Conservation (phyloP, 2,113 vertebrate genomes). For the Caranx melampygus region DNA sequence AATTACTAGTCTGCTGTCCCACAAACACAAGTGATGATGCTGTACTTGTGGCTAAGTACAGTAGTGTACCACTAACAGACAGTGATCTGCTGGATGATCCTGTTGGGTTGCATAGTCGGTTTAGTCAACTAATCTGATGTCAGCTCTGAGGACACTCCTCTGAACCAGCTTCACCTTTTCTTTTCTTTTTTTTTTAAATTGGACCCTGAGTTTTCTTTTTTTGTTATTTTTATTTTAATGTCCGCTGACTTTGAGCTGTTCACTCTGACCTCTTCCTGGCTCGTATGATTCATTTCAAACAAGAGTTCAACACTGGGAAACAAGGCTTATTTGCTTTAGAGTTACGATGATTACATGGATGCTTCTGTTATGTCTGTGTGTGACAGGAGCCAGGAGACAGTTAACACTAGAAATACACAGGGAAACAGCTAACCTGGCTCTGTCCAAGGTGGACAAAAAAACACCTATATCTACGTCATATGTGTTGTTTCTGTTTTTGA, state of each 20-base stretch:
- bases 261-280: slow-evolving; percentile 1
- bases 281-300: background rate
- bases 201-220: slow-evolving; percentile 53
- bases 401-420: too few relatives aligned
- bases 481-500: background rate
- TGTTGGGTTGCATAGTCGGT: slow-evolving; percentile 67
- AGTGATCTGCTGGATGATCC: slow-evolving; percentile 40
- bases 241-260: slow-evolving; percentile 11
- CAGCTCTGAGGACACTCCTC: slow-evolving; percentile 20
- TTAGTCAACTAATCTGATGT: slow-evolving; percentile 24
- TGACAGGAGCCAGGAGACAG: background rate
- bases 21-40: background rate
- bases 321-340: background rate
- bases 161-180: slow-evolving; percentile 41
- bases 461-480: too few relatives aligned
- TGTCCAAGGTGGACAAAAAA: too few relatives aligned
- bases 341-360: slow-evolving; percentile 1
- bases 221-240: background rate
- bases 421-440: too few relatives aligned
- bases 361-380: background rate
- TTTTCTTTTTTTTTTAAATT: slow-evolving; percentile 12
- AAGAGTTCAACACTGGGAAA: slow-evolving; percentile 8
- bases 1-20: slow-evolving; percentile 17
- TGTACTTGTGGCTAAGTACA: slow-evolving; percentile 4
- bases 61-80: background rate